These are phyloP conservation scores for Nerophis ophidion DNA, from an alignment of 2,113 vertebrate genomes.

Conservation along the genomic window DNA sequence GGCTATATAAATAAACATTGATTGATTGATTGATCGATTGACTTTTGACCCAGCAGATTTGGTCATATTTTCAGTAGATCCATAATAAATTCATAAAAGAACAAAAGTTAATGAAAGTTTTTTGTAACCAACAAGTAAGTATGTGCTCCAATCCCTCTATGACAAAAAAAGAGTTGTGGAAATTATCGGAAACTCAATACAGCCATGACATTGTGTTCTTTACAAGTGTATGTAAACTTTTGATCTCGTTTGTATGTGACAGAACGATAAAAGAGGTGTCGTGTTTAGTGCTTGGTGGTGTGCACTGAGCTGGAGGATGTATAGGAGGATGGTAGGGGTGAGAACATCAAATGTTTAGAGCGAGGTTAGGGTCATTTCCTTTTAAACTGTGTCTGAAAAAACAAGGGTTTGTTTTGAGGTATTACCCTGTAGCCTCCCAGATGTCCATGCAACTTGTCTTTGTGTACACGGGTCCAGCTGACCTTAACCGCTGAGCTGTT, in stretches of 20 bases:
- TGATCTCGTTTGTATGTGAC: neutral
- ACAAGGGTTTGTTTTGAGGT: slow-evolving; percentile 46
- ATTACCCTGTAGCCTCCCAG: slow-evolving; percentile 93
- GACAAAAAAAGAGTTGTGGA: no score
- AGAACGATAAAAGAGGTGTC: slow-evolving; percentile 2
- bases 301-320: slow-evolving; percentile 6
- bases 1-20: no score
- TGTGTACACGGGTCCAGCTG: slow-evolving; percentile 82
- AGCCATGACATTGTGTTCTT: no score
- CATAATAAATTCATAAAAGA: no score
- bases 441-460: slow-evolving; percentile 88
- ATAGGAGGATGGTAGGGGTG: slow-evolving; percentile 19
- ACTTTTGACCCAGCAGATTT: no score
- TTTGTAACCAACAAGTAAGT: no score
- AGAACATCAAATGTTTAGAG: slow-evolving; percentile 25
- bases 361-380: slow-evolving; percentile 45
- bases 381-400: slow-evolving; percentile 61
- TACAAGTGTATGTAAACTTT: no score
- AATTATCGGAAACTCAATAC: no score
- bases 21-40: no score
- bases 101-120: no score
- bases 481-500: slow-evolving; percentile 85
- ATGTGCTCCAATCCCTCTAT: no score
- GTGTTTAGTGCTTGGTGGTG: neutral
- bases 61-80: no score